Conservation (phyloP, 2,113 vertebrate genomes). For the Psettodes erumei region DNA sequence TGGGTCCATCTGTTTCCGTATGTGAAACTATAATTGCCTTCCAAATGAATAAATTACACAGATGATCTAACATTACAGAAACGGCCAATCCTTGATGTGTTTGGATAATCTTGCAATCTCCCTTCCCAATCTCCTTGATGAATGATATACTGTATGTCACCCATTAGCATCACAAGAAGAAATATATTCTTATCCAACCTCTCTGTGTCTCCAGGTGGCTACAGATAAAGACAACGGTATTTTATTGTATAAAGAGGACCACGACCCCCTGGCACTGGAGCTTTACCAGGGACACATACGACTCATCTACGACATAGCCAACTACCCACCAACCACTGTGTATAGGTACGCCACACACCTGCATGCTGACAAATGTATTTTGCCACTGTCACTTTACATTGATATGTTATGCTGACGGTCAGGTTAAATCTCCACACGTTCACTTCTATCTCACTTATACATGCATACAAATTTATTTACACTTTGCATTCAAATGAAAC, state of each 20-base stretch:
- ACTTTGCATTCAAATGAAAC: not conserved
- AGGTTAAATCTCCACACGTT: too few species aligned
- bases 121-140: not conserved
- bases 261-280: slow-evolving; percentile 94
- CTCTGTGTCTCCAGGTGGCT: slow-evolving; percentile 85
- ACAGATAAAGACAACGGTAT: slow-evolving; percentile 96
- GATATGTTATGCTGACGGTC: too few species aligned
- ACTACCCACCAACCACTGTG: slow-evolving; percentile 92
- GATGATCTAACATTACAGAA: not conserved
- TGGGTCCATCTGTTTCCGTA: not conserved
- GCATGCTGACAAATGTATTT: too few species aligned
- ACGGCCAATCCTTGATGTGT: not conserved
- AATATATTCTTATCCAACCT: not conserved
- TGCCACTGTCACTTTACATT: too few species aligned
- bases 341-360: slow-evolving; percentile 87
- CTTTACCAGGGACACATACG: slow-evolving; percentile 96
- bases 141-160: not conserved
- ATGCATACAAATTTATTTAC: too few species aligned
- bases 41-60: not conserved
- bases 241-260: slow-evolving; percentile 94
- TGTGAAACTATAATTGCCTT: not conserved
- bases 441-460: too few species aligned
- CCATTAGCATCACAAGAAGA: too few species aligned
- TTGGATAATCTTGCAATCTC: not conserved
- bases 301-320: slow-evolving; percentile 93